Percentiles rank a stretch among this genome's conserved stretches.
Evolutionary conservation across 2,113 vertebrate species (phyloP).

Genomic region (Uropsilus gracilis): DNA sequence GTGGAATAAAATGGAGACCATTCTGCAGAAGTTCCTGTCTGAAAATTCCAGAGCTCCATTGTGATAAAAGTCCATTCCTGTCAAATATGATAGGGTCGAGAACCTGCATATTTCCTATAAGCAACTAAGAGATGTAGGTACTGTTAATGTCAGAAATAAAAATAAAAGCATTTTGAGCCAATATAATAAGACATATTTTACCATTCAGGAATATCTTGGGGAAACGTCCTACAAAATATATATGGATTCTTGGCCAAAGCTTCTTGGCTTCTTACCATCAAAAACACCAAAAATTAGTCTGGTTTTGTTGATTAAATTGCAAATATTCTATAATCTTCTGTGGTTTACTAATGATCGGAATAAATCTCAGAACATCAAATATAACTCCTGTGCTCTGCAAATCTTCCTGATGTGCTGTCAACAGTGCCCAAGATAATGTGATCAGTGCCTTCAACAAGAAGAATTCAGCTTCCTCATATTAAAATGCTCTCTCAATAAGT

Average conservation of each 20-base stretch:
- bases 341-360: constrained; percentile 50
- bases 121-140: background rate
- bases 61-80: background rate
- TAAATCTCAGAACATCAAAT: constrained; percentile 37
- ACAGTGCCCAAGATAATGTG: background rate
- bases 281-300: constrained; percentile 46
- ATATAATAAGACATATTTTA: background rate
- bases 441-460: constrained; percentile 16
- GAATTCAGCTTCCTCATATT: constrained; percentile 48
- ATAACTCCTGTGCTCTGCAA: background rate
- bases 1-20: background rate
- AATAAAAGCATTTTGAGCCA: background rate
- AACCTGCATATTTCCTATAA: background rate
- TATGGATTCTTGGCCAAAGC: background rate
- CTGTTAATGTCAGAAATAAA: constrained; percentile 15
- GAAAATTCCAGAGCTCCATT: background rate
- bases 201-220: background rate
- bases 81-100: background rate
- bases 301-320: background rate
- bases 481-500: constrained; percentile 13
- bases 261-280: constrained; percentile 27
- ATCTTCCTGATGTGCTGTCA: background rate
- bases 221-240: background rate
- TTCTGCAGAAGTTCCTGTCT: background rate
- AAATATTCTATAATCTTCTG: background rate